Evolutionary conservation across 1,140 invertebrate genomes (phyloP), one percentile per base, ranked within the genome.

Genomic region (Temnothorax nylanderi): DNA sequence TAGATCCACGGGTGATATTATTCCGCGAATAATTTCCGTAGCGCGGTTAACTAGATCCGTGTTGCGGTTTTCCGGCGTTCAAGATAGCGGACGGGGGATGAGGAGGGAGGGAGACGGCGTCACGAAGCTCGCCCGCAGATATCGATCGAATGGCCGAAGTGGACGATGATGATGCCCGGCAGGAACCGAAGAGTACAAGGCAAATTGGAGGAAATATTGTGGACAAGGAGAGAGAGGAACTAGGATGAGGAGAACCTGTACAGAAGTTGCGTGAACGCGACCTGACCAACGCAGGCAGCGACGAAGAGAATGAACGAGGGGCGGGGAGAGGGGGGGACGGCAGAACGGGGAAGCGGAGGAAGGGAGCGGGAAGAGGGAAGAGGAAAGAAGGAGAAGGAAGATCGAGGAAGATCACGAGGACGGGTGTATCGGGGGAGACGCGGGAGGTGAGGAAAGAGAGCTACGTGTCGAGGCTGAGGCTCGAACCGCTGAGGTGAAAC

Each of bases 41-140:
- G 87, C 88, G 90, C 85, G 88, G 89, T 93, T 93, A 92, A 93
- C 90, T 91, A 91, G 93, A 91, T 88, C 67, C 92, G 82, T 86
- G 93, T 90, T 93, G 93, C 89, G 93, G 93, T 94, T 93, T 92
- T 85, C 85, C 86, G 90, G 74, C 88, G 89, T 89, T 89, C 89
- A 90, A 89, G 80, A 81, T 26, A 87, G 88, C 74, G 87, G 85
- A 91, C 69, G 47, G 37, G 49, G 64, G 47, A 77, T 56, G 47
- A 8, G 2, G 47, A n/a, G 16, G 51, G 18, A 11, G 72, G 56
- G 86, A 51, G 47, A 58, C 34, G 77, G 72, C 81, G 64, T 58
- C 69, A 56, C 71, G 86, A 60, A 60, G 81, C 72, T 49, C 6
- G 72, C 51, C 69, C 62, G 74, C 58, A 34, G 86, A 65, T 87